Evolutionary conservation across 2,888 invertebrate genomes (phyloP).

Genomic region (Anagyrus pseudococci): DNA sequence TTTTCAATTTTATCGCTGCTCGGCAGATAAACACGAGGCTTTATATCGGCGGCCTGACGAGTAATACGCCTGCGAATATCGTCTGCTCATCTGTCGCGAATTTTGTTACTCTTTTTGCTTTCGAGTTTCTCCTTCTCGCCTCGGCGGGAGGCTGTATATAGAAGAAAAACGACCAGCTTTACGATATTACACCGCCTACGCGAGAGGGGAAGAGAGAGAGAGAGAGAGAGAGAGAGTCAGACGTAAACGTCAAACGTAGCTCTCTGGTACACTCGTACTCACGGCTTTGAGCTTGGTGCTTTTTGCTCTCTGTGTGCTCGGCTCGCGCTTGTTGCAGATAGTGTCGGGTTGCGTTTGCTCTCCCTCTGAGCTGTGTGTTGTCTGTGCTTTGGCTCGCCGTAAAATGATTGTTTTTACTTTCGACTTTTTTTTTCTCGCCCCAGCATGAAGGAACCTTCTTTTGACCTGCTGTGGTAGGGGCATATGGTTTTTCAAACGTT

Average conservation of each 20-base stretch:
- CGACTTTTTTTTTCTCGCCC: too few relatives aligned
- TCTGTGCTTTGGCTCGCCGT: too few relatives aligned
- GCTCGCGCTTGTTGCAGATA: too few relatives aligned
- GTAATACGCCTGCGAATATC: slow-evolving; percentile 5
- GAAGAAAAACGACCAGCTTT: background rate
- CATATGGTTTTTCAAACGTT: too few relatives aligned
- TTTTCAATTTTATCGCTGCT: slow-evolving; percentile 25
- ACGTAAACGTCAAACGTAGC: background rate
- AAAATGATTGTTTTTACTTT: too few relatives aligned
- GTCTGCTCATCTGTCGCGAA: background rate
- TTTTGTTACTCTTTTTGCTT: slow-evolving; percentile 9
- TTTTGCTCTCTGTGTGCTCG: too few relatives aligned
- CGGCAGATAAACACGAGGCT: slow-evolving; percentile 10
- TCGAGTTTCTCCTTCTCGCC: background rate
- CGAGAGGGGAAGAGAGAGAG: background rate
- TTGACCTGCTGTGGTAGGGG: too few relatives aligned
- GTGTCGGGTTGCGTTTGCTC: too few relatives aligned
- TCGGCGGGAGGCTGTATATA: background rate
- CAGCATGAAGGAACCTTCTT: too few relatives aligned
- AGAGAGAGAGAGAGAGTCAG: background rate
- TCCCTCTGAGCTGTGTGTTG: too few relatives aligned
- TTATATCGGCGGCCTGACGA: background rate
- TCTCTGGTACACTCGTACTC: too few relatives aligned
- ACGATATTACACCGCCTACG: slow-evolving; percentile 4
- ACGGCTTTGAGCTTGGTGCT: too few relatives aligned